Conservation (phyloP, 2,888 invertebrate species). For the Cataglyphis albicans region DNA sequence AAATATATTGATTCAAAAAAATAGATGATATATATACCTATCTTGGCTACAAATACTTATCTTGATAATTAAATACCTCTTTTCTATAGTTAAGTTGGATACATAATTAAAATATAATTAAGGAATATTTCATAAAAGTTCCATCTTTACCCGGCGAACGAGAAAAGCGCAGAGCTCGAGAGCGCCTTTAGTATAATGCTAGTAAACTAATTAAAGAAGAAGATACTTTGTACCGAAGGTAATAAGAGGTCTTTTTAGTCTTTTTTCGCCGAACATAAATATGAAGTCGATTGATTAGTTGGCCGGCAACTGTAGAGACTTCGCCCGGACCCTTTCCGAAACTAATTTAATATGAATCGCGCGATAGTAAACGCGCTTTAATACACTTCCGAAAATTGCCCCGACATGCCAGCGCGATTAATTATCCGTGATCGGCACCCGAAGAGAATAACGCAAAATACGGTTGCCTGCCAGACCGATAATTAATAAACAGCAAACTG, state of each 20-base stretch:
- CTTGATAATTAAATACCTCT: slow-evolving; percentile 36
- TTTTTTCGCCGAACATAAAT: slow-evolving; percentile 34
- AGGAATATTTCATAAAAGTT: slow-evolving; percentile 54
- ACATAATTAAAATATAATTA: slow-evolving; percentile 53
- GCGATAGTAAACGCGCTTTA: slow-evolving; percentile 34
- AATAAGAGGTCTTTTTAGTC: slow-evolving; percentile 38
- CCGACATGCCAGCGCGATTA: slow-evolving; percentile 42
- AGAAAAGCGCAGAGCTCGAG: background rate
- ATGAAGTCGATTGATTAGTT: slow-evolving; percentile 47
- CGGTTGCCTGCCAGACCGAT: slow-evolving; percentile 52
- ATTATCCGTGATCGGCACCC: slow-evolving; percentile 53
- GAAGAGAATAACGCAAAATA: slow-evolving; percentile 56
- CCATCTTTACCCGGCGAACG: background rate
- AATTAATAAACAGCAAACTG: slow-evolving; percentile 72
- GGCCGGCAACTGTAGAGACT: background rate
- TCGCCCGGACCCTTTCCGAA: background rate
- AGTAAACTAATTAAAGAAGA: slow-evolving; percentile 56
- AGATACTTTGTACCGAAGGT: slow-evolving; percentile 48
- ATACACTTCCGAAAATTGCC: slow-evolving; percentile 52
- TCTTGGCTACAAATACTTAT: background rate
- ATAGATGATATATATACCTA: background rate
- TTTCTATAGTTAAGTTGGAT: slow-evolving; percentile 27
- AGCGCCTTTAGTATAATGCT: slow-evolving; percentile 32
- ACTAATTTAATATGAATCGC: slow-evolving; percentile 41
- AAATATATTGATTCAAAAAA: background rate